Conservation (phyloP, 2,797 vertebrate genomes). For the Sebastes kiyomatsui region DNA sequence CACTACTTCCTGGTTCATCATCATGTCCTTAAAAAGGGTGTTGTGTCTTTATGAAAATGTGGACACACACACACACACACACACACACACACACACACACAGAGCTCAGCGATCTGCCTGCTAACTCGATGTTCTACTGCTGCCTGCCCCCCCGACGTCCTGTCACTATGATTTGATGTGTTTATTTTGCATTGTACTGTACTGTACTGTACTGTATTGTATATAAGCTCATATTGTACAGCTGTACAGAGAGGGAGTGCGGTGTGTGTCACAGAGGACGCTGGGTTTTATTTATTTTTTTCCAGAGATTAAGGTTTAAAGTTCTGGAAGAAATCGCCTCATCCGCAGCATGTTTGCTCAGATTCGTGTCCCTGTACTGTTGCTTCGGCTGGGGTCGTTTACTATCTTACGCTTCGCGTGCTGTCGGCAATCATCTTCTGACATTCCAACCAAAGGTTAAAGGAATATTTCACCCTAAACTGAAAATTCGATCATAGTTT, state of each 20-base stretch:
- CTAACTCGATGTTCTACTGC: conserved; percentile 51
- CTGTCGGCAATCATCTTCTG: conserved; percentile 28
- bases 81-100: not conserved
- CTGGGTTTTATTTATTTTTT: conserved; percentile 33
- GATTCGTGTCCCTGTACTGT: conserved; percentile 29
- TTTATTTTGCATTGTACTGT: conserved; percentile 33
- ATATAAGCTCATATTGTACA: conserved; percentile 65
- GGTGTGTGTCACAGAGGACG: conserved; percentile 28
- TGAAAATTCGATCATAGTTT: not conserved
- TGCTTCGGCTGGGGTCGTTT: conserved; percentile 57
- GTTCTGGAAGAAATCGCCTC: conserved; percentile 8
- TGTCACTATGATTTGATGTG: conserved; percentile 39
- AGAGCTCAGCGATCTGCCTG: conserved; percentile 31
- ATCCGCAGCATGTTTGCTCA: conserved; percentile 55
- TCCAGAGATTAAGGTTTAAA: not conserved
- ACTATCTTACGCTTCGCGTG: conserved; percentile 39
- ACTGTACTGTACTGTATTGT: conserved; percentile 59
- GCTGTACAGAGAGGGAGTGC: conserved; percentile 61
- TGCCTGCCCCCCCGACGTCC: conserved; percentile 37
- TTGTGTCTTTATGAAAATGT: conserved; percentile 69
- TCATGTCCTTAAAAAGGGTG: conserved; percentile 36
- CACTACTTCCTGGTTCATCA: conserved; percentile 50
- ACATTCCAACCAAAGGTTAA: conserved; percentile 47
- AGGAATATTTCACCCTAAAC: not conserved
- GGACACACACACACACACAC: conserved; percentile 7